Conservation (phyloP, 2,113 vertebrate species). For the Pandion haliaetus region DNA sequence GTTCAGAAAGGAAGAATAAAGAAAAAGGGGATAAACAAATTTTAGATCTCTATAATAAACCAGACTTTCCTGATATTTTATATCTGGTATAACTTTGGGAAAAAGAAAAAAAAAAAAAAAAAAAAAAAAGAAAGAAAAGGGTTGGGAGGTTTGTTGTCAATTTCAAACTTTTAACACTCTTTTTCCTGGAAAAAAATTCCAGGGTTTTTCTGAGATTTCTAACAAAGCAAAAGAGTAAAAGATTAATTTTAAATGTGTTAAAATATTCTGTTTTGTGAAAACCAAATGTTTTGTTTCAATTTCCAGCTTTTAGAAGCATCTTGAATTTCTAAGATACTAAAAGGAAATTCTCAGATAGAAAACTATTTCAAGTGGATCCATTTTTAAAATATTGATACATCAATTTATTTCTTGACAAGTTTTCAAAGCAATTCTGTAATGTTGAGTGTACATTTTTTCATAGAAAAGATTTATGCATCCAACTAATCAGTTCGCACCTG, state of each 20-base stretch:
- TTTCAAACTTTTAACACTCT: not conserved
- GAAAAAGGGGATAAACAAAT: not conserved
- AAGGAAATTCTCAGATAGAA: not conserved
- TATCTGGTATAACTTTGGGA: not conserved
- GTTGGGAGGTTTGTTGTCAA: not conserved
- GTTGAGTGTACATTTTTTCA: not conserved
- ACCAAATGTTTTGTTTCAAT: not conserved
- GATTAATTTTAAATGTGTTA: not conserved
- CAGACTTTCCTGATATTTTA: not conserved
- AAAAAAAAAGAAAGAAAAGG: fast-evolving
- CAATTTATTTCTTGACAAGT: not conserved
- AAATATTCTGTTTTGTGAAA: not conserved
- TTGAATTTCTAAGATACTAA: not conserved
- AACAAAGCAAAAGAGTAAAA: not conserved
- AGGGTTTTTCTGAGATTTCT: not conserved
- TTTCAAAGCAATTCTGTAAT: not conserved
- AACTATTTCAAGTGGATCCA: not conserved
- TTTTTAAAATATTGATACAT: not conserved
- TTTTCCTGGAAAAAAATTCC: not conserved
- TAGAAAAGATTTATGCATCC: not conserved
- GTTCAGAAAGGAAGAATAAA: not conserved
- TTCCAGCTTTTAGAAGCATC: not conserved
- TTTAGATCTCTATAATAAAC: not conserved
- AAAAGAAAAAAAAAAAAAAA: not conserved
- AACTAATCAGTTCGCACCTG: slow-evolving; percentile 27